Conservation (phyloP, 1,140 invertebrate genomes). For the Venturia canescens region DNA sequence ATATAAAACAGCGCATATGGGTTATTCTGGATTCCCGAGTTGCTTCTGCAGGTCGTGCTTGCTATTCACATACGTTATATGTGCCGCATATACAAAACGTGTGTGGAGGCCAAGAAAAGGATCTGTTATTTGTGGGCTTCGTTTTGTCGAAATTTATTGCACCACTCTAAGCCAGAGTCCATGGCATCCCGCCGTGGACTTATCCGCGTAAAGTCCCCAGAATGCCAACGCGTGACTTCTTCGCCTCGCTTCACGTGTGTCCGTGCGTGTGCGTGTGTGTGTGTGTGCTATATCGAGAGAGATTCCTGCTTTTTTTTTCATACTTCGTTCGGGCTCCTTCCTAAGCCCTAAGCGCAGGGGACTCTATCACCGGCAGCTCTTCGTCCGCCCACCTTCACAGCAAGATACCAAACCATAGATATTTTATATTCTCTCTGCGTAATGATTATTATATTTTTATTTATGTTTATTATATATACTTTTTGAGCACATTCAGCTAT, state of each 20-base stretch:
- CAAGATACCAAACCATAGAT: neutral
- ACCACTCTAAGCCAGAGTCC: slow-evolving; percentile 15
- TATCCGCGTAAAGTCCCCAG: slow-evolving; percentile 32
- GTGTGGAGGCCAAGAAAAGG: neutral
- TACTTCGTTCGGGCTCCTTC: neutral
- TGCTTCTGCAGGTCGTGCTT: neutral
- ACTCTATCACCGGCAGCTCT: slow-evolving; percentile 27
- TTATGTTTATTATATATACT: neutral
- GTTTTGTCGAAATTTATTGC: slow-evolving; percentile 42
- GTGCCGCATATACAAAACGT: neutral
- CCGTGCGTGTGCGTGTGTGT: too few species aligned
- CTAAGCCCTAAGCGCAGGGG: slow-evolving; percentile 2
- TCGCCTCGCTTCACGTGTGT: slow-evolving; percentile 12
- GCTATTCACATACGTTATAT: slow-evolving; percentile 20
- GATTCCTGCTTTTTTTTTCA: slow-evolving; percentile 1
- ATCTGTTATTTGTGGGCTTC: slow-evolving; percentile 17
- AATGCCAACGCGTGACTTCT: slow-evolving; percentile 32
- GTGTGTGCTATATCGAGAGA: neutral
- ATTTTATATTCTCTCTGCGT: neutral
- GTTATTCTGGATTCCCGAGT: neutral
- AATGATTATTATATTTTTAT: slow-evolving; percentile 4
- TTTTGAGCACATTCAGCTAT: too few species aligned
- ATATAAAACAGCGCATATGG: too few species aligned
- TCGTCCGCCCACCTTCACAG: slow-evolving; percentile 34
- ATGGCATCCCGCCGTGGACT: slow-evolving; percentile 31